These are phyloP conservation scores for Acomys russatus DNA, from an alignment of 2,797 vertebrate genomes.

Conservation along the genomic window DNA sequence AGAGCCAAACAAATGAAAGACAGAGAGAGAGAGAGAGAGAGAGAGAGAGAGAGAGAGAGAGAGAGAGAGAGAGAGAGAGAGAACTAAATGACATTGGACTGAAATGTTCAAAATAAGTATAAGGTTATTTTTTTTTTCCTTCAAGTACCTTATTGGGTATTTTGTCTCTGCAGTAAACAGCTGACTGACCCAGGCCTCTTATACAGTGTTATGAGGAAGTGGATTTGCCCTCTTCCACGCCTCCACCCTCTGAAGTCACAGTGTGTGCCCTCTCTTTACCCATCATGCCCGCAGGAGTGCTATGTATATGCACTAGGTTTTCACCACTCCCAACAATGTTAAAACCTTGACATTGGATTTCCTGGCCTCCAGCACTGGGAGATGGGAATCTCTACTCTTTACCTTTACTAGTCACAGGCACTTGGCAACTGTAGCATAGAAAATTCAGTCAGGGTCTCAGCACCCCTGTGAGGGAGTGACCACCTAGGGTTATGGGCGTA, in stretches of 20 bases:
- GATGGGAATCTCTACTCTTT: neutral
- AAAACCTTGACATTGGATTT: no score
- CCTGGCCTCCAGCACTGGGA: neutral
- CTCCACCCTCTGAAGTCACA: neutral
- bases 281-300: neutral
- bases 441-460: neutral
- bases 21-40: neutral
- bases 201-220: neutral
- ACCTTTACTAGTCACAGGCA: neutral
- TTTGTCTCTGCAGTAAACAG: neutral
- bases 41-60: neutral
- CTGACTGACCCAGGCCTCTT: neutral
- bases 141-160: neutral
- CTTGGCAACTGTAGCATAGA: neutral
- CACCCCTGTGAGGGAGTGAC: neutral
- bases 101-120: neutral
- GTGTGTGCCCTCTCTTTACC: neutral
- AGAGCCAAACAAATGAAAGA: neutral
- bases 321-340: neutral
- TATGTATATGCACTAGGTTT: neutral
- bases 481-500: neutral
- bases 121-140: neutral
- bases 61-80: no score
- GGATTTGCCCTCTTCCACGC: neutral
- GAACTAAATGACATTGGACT: neutral